Evolutionary conservation across 2,113 vertebrate species (phyloP), one percentile per base, ranked within the genome.

Genomic region (Tragulus kanchil): DNA sequence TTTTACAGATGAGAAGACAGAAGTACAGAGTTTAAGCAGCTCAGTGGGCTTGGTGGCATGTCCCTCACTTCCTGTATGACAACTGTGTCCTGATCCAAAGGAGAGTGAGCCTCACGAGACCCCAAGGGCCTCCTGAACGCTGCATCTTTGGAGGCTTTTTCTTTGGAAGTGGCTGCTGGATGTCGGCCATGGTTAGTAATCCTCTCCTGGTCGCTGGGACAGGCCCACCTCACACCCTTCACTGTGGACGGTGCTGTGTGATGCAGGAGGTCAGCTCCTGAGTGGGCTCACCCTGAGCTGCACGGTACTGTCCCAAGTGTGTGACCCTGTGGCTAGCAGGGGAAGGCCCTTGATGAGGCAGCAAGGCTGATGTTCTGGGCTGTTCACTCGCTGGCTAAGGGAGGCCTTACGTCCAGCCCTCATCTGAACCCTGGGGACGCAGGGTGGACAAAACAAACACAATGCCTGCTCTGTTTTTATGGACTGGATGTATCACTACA

Each of bases 221-320:
- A 7, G 71, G 48, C 56, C 61, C 45, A 42, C 54, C 28, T 52
- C 52, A 5, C 3, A 16, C 28, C 42, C 23, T 36, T 78, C n/a
- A 17, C 31, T 9, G 0, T 26, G 17, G 16, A 58, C 0, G 6
- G 21, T 54, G 45, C n/a, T 11, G 13, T 62, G 28, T 69, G 15
- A 65, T 48, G 21, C 26, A 0, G 61, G 61, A 15, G 13, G 67
- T 54, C 50, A 12, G 28, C 45, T 79, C 59, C 19, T 58, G 16
- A 15, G 1, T 10, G n/a, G 42, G 17, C 19, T 13, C 23, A 0
- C 25, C 58, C 45, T 42, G 45, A 65, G 48, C 31, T 62, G 12
- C 0, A 0, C 17, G 59, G 93, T 31, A 19, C 48, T 62, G 25
- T 64, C 64, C 19, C 23, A 19, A 0, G 3, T 13, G 77, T n/a